These are phyloP conservation scores for Arctocebus calabarensis DNA, from an alignment of 2,797 vertebrate genomes.

Conservation along the genomic window DNA sequence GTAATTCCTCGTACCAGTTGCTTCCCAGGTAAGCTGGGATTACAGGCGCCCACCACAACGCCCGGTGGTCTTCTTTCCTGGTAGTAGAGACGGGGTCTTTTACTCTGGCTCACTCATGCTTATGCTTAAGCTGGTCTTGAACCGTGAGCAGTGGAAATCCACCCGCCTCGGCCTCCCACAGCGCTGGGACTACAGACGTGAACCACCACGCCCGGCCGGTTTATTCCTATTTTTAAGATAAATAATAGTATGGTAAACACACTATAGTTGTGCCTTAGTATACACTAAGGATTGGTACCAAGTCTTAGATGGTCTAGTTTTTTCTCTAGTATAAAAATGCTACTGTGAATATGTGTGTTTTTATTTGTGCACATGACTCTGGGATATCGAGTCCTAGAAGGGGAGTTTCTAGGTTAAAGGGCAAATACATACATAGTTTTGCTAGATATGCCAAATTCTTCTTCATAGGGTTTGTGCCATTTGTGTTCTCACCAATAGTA, in stretches of 20 bases:
- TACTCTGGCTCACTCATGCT: too few species aligned
- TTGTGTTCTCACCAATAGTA: not conserved
- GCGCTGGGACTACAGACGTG: too few species aligned
- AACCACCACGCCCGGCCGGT: too few species aligned
- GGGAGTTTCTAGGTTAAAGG: not conserved
- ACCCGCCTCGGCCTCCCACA: too few species aligned
- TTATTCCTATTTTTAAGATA: not conserved
- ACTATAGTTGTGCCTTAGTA: not conserved
- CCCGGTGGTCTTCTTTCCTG: too few species aligned
- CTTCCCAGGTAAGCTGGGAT: too few species aligned
- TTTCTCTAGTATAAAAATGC: not conserved
- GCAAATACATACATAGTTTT: not conserved
- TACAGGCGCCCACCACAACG: too few species aligned
- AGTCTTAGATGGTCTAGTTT: not conserved
- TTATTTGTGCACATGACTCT: conserved; percentile 20
- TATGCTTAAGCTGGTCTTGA: too few species aligned
- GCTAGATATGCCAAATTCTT: not conserved
- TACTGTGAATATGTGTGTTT: not conserved
- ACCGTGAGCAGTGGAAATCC: too few species aligned
- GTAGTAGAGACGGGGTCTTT: too few species aligned
- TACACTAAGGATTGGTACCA: not conserved
- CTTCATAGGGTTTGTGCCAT: not conserved
- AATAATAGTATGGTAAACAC: not conserved
- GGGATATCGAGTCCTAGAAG: not conserved
- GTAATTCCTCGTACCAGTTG: too few species aligned